Conservation (phyloP, 2,888 invertebrate genomes). For the Andrena praecox region DNA sequence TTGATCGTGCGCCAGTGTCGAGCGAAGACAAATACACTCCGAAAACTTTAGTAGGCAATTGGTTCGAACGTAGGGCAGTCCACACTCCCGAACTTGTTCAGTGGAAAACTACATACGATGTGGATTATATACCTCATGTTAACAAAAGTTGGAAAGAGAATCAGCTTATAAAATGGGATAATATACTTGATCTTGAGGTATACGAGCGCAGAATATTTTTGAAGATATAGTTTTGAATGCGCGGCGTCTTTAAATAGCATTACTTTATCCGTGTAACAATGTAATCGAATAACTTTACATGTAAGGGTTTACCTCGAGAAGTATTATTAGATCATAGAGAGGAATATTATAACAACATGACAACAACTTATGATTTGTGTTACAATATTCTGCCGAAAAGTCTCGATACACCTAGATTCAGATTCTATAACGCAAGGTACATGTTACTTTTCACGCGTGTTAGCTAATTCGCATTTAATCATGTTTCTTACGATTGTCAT, state of each 20-base stretch:
- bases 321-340: constrained; percentile 84
- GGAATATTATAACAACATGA: constrained; percentile 85
- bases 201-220: not conserved
- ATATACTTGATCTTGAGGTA: constrained; percentile 82
- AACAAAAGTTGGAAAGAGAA: constrained; percentile 40
- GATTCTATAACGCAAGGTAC: constrained; percentile 84
- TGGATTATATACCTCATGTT: constrained; percentile 51
- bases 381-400: constrained; percentile 87
- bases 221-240: not conserved
- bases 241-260: not conserved
- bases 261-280: constrained; percentile 17
- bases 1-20: constrained; percentile 38
- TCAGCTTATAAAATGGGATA: constrained; percentile 81
- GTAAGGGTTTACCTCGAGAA: constrained; percentile 47
- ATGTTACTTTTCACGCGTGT: not conserved
- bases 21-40: constrained; percentile 64
- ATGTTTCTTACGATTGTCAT: not conserved
- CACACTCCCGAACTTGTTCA: constrained; percentile 45
- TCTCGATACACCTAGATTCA: constrained; percentile 68
- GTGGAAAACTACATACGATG: constrained; percentile 60
- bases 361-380: constrained; percentile 86
- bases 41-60: constrained; percentile 74
- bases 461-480: not conserved
- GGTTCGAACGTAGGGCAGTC: constrained; percentile 69
- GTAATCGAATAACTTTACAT: constrained; percentile 3